phyloP scores from a whole-genome alignment of 2,888 invertebrate genomes.

The Himalopsyche japonica region DNA sequence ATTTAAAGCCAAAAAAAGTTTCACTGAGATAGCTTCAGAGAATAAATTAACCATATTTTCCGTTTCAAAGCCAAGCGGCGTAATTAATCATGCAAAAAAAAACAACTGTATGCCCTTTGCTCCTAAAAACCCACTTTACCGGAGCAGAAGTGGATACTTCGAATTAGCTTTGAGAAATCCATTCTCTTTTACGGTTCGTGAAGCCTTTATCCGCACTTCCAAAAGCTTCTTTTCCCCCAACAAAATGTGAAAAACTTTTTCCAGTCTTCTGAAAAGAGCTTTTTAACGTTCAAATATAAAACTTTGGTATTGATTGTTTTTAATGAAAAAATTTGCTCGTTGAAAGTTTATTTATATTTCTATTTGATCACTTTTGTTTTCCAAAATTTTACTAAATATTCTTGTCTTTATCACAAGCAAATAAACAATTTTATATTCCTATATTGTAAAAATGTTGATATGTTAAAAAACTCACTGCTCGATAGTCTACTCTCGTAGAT shows the following conservation, averaged over 20 bases:
- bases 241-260: neutral
- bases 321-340: neutral
- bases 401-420: too few species aligned
- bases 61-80: neutral
- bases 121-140: neutral
- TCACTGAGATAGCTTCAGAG: neutral
- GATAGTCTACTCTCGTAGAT: too few species aligned
- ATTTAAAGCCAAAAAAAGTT: neutral
- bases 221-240: neutral
- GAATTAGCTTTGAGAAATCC: constrained; percentile 1
- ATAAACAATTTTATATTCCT: too few species aligned
- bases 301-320: neutral
- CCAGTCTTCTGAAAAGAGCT: neutral
- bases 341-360: too few species aligned
- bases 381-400: too few species aligned
- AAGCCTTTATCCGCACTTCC: neutral
- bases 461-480: too few species aligned
- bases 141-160: neutral
- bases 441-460: too few species aligned
- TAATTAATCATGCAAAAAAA: neutral
- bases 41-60: neutral
- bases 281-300: neutral
- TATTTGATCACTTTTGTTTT: too few species aligned
- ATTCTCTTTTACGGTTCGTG: neutral
- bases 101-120: neutral